phyloP scores from a whole-genome alignment of 35 echinoderm and acorn worm genomes.

The Nesometra sesokonis region DNA sequence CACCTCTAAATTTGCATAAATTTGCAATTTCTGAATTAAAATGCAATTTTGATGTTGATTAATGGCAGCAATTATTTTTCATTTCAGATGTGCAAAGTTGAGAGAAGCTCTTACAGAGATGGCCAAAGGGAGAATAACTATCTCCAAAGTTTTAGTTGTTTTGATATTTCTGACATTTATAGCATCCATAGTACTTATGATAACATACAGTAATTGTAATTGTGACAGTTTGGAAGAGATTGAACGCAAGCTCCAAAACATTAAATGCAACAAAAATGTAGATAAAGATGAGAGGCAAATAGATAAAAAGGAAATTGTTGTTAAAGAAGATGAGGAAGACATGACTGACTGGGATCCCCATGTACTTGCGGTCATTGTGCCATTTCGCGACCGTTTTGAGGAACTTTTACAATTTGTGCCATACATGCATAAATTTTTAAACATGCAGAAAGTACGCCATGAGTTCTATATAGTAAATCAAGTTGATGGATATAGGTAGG shows the following conservation, averaged over 20 bases:
- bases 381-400: constrained; percentile 89
- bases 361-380: constrained; percentile 63
- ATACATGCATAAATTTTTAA: constrained; percentile 86
- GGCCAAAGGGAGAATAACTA: background rate
- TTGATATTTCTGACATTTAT: background rate
- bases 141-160: background rate
- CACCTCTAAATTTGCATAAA: too few species aligned
- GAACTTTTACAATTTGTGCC: constrained; percentile 96
- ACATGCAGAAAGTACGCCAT: constrained; percentile 71
- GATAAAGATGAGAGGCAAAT: background rate
- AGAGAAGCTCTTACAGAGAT: background rate
- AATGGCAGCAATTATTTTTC: too few species aligned
- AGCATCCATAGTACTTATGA: background rate
- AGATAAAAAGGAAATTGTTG: background rate
- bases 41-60: too few species aligned
- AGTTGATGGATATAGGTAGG: constrained; percentile 75
- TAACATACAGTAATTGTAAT: background rate
- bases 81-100: too few species aligned
- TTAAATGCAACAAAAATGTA: background rate
- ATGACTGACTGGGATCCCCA: constrained; percentile 63
- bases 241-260: background rate
- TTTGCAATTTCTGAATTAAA: too few species aligned
- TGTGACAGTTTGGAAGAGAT: background rate
- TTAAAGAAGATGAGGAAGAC: constrained; percentile 34
- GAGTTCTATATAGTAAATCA: constrained; percentile 80